Conservation (phyloP, 2,797 vertebrate species). For the Mormyrops attenuatus region DNA sequence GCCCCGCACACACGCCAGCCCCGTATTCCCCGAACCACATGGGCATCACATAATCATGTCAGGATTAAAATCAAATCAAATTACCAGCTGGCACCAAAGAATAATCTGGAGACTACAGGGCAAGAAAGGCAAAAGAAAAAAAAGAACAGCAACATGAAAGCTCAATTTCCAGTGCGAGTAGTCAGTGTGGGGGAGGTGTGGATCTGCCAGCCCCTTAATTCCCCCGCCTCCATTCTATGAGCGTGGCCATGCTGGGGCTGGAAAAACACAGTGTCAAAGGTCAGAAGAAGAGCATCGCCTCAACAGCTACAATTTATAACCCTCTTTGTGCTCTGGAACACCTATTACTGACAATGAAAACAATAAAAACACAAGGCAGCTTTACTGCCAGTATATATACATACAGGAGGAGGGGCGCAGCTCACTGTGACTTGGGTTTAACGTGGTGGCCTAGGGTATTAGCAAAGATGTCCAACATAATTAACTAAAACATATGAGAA, state of each 20-base stretch:
- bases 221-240: background rate
- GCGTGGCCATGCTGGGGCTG: background rate
- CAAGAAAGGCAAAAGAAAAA: background rate
- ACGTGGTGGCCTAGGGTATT: background rate
- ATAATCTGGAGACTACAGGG: background rate
- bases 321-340: background rate
- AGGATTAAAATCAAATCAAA: conserved; percentile 64
- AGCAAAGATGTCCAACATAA: background rate
- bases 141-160: conserved; percentile 41
- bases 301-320: conserved; percentile 10
- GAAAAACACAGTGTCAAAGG: conserved; percentile 17
- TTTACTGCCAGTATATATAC: conserved; percentile 46
- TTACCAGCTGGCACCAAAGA: conserved; percentile 42
- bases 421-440: background rate
- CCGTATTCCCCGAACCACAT: conserved; percentile 34
- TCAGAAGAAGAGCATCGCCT: background rate
- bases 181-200: background rate
- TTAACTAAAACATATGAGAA: background rate
- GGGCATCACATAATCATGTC: conserved; percentile 52
- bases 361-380: conserved; percentile 43
- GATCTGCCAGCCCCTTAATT: conserved; percentile 16
- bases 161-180: conserved; percentile 40
- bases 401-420: background rate
- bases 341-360: conserved; percentile 21
- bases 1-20: conserved; percentile 34